phyloP scores from a whole-genome alignment of 2,888 invertebrate genomes.

The Bursaphelenchus okinawaensis region DNA sequence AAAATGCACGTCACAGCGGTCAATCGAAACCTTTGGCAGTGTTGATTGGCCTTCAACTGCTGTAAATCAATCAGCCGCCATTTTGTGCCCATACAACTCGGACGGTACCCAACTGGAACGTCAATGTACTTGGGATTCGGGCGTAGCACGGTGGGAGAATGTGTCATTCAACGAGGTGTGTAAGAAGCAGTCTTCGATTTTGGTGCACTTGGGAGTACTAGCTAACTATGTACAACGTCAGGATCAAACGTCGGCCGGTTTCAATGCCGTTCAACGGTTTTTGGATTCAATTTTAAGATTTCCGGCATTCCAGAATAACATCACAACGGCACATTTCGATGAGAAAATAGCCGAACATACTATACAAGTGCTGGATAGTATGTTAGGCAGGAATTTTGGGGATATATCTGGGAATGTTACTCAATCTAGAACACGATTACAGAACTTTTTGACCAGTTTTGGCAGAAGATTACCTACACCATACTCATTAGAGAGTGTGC shows the following conservation, averaged over 20 bases:
- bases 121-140: slow-evolving; percentile 27
- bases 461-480: slow-evolving; percentile 38
- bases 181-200: slow-evolving; percentile 36
- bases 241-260: slow-evolving; percentile 43
- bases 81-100: slow-evolving; percentile 38
- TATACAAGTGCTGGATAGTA: slow-evolving; percentile 42
- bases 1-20: slow-evolving; percentile 40
- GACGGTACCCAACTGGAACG: slow-evolving; percentile 27
- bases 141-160: slow-evolving; percentile 28
- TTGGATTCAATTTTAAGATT: slow-evolving; percentile 42
- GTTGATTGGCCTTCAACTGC: slow-evolving; percentile 45
- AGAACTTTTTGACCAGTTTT: slow-evolving; percentile 30
- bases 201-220: slow-evolving; percentile 53
- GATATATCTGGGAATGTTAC: slow-evolving; percentile 35
- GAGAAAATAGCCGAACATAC: slow-evolving; percentile 54
- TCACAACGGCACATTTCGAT: slow-evolving; percentile 46
- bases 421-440: slow-evolving; percentile 8
- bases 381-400: slow-evolving; percentile 39
- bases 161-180: slow-evolving; percentile 31
- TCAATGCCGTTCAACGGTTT: slow-evolving; percentile 49
- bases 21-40: slow-evolving; percentile 47
- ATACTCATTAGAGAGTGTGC: slow-evolving; percentile 36
- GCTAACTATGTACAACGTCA: slow-evolving; percentile 46
- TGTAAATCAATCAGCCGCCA: slow-evolving; percentile 32
- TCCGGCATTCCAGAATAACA: slow-evolving; percentile 44